phyloP scores from a whole-genome alignment of 2,113 vertebrate genomes.

The Lagopus leucura region DNA sequence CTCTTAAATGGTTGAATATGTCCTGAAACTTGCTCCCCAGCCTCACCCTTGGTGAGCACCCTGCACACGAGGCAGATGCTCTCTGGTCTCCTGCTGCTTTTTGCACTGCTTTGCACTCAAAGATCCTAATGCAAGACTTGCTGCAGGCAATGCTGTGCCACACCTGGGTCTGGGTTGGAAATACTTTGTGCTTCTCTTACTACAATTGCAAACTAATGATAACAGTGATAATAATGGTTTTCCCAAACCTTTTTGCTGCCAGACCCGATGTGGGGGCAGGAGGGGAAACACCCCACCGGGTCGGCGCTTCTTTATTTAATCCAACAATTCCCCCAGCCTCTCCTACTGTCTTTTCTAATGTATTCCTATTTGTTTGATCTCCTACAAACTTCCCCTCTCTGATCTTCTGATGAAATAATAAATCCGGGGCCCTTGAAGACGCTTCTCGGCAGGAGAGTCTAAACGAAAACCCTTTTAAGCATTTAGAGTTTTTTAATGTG shows the following conservation, averaged over 20 bases:
- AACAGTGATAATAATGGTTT: neutral
- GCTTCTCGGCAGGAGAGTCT: slow-evolving; percentile 37
- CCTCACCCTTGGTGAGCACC: too few relatives aligned
- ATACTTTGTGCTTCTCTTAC: neutral
- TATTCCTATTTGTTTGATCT: slow-evolving; percentile 74
- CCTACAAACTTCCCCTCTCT: slow-evolving; percentile 62
- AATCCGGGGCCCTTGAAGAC: slow-evolving; percentile 63
- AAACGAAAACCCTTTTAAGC: slow-evolving; percentile 63
- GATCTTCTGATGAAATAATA: slow-evolving; percentile 73
- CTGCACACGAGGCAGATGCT: neutral
- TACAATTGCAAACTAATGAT: neutral
- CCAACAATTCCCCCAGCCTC: slow-evolving; percentile 38
- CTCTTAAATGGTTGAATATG: neutral
- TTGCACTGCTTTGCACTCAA: neutral
- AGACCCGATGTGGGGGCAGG: neutral
- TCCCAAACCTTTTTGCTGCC: neutral
- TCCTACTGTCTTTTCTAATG: slow-evolving; percentile 60
- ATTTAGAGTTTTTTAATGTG: slow-evolving; percentile 66
- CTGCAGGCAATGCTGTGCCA: neutral
- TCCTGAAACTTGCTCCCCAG: neutral
- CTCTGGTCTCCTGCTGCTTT: neutral
- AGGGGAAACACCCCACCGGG: neutral
- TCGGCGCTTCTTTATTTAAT: slow-evolving; percentile 1
- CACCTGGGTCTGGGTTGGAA: neutral
- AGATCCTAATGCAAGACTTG: neutral